phyloP scores from a whole-genome alignment of 2,797 vertebrate species.

The Alcedo atthis region DNA sequence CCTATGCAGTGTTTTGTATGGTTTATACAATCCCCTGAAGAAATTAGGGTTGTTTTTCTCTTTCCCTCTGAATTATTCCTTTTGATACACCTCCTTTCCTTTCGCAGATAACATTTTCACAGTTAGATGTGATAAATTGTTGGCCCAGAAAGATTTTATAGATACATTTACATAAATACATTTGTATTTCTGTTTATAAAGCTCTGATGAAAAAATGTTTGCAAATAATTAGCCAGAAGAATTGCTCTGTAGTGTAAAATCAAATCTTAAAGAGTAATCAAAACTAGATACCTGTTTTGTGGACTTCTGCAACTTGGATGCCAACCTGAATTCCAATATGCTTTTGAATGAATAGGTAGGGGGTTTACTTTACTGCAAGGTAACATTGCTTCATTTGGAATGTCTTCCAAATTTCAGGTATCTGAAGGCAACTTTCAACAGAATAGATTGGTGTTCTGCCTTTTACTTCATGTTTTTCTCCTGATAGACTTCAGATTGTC shows the following conservation, averaged over 20 bases:
- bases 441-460: not conserved
- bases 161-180: not conserved
- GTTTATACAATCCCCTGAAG: not conserved
- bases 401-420: not conserved
- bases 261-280: not conserved
- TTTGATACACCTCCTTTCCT: not conserved
- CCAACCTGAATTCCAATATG: not conserved
- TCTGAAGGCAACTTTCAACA: not conserved
- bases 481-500: not conserved
- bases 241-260: not conserved
- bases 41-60: not conserved
- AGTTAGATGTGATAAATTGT: not conserved
- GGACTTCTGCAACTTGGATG: not conserved
- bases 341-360: not conserved
- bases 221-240: not conserved
- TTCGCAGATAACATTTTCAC: not conserved
- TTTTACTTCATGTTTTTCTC: not conserved
- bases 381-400: not conserved
- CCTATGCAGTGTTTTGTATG: not conserved
- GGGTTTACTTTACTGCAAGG: not conserved
- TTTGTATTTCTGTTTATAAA: not conserved
- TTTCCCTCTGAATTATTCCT: not conserved
- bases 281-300: not conserved
- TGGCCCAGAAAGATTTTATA: not conserved
- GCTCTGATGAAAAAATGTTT: not conserved